A percentile compares a stretch with the other conserved stretches of the same genome.
phyloP scores from a whole-genome alignment of 2,113 vertebrate species.

The Bothrops jararaca region DNA sequence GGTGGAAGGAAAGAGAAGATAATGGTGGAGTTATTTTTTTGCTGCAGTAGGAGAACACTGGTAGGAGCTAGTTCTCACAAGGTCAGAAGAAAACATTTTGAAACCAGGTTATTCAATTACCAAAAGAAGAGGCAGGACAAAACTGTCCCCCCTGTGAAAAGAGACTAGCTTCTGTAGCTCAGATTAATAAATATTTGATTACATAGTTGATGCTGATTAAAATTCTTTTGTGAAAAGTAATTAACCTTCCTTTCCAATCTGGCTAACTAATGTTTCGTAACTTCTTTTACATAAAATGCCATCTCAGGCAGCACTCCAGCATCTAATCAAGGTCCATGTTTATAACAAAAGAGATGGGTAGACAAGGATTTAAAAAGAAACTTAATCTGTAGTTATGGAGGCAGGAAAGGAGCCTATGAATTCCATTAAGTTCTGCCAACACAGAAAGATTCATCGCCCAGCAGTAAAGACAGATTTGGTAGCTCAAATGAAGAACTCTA shows the following conservation, averaged over 20 bases:
- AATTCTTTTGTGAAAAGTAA: constrained; percentile 12
- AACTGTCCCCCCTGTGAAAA: not conserved
- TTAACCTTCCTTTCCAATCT: constrained; percentile 20
- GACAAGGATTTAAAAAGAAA: not conserved
- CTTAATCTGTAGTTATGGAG: not conserved
- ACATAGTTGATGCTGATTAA: constrained; percentile 15
- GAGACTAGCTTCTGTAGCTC: not conserved
- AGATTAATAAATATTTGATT: constrained; percentile 28
- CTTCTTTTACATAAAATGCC: not conserved
- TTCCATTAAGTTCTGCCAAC: not conserved
- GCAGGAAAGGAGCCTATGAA: not conserved
- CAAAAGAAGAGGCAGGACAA: not conserved
- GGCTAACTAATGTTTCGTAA: constrained; percentile 2
- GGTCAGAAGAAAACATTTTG: not conserved
- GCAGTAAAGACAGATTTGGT: not conserved
- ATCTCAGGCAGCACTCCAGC: not conserved
- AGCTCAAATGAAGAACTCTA: not conserved
- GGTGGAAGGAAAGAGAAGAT: not conserved
- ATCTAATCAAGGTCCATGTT: not conserved
- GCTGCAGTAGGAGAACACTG: not conserved
- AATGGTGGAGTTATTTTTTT: not conserved
- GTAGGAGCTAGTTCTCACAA: not conserved
- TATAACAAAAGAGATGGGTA: not conserved
- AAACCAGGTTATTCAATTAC: not conserved
- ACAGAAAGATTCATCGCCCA: not conserved